Conservation (phyloP, 2,888 invertebrate species). For the Cyaniris semiargus region DNA sequence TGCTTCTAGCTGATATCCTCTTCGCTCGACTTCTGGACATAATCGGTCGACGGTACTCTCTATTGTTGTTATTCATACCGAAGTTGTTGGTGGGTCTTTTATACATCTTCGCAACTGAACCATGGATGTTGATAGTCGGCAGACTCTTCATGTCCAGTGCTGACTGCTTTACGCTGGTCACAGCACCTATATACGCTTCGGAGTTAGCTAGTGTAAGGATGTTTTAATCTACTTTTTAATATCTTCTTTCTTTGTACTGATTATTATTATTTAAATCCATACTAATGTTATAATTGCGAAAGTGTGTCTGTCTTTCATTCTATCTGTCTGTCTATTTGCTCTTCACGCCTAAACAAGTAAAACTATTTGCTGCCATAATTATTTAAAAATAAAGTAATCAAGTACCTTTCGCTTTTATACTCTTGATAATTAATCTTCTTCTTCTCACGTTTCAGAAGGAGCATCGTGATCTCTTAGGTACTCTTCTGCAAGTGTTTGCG, state of each 20-base stretch:
- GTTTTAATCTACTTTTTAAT: too few species aligned
- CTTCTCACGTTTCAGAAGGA: conserved; percentile 56
- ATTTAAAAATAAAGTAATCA: too few species aligned
- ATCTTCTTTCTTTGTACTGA: too few species aligned
- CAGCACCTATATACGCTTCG: conserved; percentile 47
- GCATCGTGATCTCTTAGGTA: conserved; percentile 59
- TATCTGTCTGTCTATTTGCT: too few species aligned
- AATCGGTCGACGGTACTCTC: conserved; percentile 43
- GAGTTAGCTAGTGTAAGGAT: conserved; percentile 50
- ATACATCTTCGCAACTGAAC: conserved; percentile 44
- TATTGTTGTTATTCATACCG: conserved; percentile 41
- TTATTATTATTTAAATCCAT: too few species aligned
- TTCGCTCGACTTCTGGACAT: conserved; percentile 36
- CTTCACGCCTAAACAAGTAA: too few species aligned
- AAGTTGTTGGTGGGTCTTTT: conserved; percentile 42
- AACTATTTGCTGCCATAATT: too few species aligned
- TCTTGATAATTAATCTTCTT: not conserved
- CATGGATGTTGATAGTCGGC: conserved; percentile 48
- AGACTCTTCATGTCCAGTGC: conserved; percentile 40
- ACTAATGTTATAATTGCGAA: too few species aligned
- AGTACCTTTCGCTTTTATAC: too few species aligned
- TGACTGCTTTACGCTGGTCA: conserved; percentile 41
- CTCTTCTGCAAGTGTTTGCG: conserved; percentile 60
- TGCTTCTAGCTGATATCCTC: conserved; percentile 36
- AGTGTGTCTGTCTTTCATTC: too few species aligned